Percentiles rank a stretch among this genome's conserved stretches.
Evolutionary conservation across 2,797 vertebrate genomes (phyloP).

Genomic region (Acrocephalus scirpaceus): DNA sequence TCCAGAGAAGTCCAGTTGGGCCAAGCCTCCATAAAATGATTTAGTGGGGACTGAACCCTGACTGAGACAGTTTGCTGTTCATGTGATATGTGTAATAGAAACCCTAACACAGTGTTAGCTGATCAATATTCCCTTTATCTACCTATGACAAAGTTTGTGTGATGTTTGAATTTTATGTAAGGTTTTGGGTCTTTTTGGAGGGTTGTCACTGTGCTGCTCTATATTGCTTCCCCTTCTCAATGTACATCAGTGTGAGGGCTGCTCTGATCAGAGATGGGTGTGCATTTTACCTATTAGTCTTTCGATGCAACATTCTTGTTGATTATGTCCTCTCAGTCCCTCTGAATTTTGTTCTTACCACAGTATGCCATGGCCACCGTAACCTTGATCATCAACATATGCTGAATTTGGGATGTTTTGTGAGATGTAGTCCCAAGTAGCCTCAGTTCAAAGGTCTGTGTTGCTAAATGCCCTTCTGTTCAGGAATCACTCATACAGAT

Average conservation of each 20-base stretch:
- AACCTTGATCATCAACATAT: not conserved
- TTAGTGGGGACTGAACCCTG: not conserved
- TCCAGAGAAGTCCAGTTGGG: not conserved
- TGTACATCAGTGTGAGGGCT: not conserved
- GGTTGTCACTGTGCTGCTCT: not conserved
- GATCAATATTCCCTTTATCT: not conserved
- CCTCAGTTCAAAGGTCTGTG: not conserved
- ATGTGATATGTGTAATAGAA: not conserved
- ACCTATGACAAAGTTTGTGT: fast-evolving
- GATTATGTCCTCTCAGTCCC: not conserved
- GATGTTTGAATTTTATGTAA: not conserved
- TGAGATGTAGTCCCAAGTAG: not conserved
- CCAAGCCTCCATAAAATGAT: not conserved
- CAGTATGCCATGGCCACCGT: not conserved
- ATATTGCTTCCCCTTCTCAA: not conserved
- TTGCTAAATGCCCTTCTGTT: not conserved
- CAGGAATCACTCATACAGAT: not conserved
- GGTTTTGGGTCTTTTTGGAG: not conserved
- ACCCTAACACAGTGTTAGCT: not conserved
- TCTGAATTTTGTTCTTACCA: not conserved
- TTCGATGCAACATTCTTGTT: not conserved
- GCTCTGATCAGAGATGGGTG: not conserved
- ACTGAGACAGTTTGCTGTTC: not conserved
- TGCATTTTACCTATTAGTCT: not conserved
- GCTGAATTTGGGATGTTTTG: not conserved